Base-by-base conservation (phyloP, 2,888 invertebrate genomes). In the Diplolepis rosae region DNA sequence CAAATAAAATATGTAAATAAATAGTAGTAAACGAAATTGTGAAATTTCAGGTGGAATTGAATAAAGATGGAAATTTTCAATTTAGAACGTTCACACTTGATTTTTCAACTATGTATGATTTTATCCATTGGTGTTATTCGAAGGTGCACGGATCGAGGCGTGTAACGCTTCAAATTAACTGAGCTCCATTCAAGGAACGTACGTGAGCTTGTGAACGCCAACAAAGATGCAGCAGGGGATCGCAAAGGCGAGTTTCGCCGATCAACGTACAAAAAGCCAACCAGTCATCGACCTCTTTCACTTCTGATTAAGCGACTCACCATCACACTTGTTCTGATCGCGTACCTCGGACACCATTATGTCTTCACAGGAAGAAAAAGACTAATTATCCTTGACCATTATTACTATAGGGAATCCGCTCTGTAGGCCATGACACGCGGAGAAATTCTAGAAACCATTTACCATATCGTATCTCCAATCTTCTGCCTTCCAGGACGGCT, bases 161-260 rank as follows among this genome's bases (percentile, higher is more conserved):
- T 82, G 81, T 85, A 83, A 83, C 78, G 81, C 82, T 84, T 83
- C 80, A 81, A 84, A 84, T 84, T 83, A 83, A 83, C 77, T 79
- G 77, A 75, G 74, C 78, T 75, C 80, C 82, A 82, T 84, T 85
- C 83, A 84, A 30, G 76, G 82, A 83, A 82, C 81, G 84, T 84
- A 84, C 85, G 85, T 84, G 80, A 78, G 82, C 80, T 79, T 79
- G 71, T 69, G 66, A 72, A 67, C 66, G 48, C 66, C 71, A 66
- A 69, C 69, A 70, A 74, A 72, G 74, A 73, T 72, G 67, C 77
- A 67, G 50, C 72, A 28, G 69, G 65, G 28, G 24, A 32, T 73
- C 74, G 74, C 70, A 66, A 76, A 73, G 68, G 61, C 72, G 52
- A 32, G 45, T 30, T 68, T 45, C 51, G 77, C 69, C 70, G 69